Conservation (phyloP, 2,888 invertebrate species). For the Cephonodes hylas region DNA sequence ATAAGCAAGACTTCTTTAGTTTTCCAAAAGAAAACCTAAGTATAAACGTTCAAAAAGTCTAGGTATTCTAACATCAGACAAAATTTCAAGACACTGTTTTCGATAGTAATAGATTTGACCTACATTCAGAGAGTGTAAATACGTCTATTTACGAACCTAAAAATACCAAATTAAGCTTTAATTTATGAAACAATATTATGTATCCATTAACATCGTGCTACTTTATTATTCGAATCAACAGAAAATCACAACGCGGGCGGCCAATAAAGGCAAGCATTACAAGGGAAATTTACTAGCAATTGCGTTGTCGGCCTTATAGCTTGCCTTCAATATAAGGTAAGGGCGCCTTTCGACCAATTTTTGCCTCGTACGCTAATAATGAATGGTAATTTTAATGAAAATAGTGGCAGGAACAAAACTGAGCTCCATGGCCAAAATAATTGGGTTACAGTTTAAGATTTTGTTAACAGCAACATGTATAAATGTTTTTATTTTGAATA, state of each 20-base stretch:
- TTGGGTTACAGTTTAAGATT: background rate
- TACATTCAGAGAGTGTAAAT: background rate
- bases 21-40: too few species aligned
- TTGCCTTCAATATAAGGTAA: slow-evolving; percentile 17
- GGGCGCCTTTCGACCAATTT: slow-evolving; percentile 6
- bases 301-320: slow-evolving; percentile 18
- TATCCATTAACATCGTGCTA: slow-evolving; percentile 17
- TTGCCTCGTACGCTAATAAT: background rate
- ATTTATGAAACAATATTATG: slow-evolving; percentile 14
- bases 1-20: too few species aligned
- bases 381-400: slow-evolving; percentile 1
- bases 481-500: too few species aligned
- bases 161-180: background rate
- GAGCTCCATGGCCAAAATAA: too few species aligned
- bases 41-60: too few species aligned
- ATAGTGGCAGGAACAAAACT: background rate
- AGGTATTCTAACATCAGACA: too few species aligned
- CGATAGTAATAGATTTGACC: background rate
- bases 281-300: slow-evolving; percentile 24
- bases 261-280: slow-evolving; percentile 26
- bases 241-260: slow-evolving; percentile 24
- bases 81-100: too few species aligned
- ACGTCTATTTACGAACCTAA: background rate
- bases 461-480: background rate
- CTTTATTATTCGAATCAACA: slow-evolving; percentile 25